Percentiles rank a stretch among this genome's conserved stretches.
Evolutionary conservation across 35 echinoderm and acorn worm genomes (phyloP).

Genomic region (Stichopus chloronotus): DNA sequence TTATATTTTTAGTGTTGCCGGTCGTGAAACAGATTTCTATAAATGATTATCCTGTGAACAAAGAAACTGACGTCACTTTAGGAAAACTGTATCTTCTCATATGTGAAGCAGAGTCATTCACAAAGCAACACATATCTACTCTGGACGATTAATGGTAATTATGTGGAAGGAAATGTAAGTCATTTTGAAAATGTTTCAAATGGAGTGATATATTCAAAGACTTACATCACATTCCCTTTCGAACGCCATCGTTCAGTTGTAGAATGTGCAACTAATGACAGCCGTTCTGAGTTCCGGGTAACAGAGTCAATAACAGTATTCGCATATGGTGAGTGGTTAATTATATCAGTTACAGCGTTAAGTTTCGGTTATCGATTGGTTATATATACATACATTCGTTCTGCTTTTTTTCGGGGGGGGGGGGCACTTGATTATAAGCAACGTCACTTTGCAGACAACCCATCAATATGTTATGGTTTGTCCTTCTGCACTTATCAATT

Average conservation of each 20-base stretch:
- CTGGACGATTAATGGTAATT: background rate
- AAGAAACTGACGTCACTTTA: background rate
- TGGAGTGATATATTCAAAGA: background rate
- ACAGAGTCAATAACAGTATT: background rate
- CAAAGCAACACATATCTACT: background rate
- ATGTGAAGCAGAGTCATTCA: background rate
- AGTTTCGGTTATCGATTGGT: no score
- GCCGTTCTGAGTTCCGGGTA: background rate
- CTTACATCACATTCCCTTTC: background rate
- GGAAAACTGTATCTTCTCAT: background rate
- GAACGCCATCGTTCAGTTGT: background rate
- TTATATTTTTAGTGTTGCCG: no score
- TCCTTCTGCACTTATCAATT: no score
- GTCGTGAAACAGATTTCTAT: background rate
- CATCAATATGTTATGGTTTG: no score
- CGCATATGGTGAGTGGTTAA: background rate
- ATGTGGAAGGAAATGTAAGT: background rate
- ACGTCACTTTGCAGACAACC: no score
- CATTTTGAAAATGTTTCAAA: background rate
- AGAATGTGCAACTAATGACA: background rate
- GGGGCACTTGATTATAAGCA: no score
- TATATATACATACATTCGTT: no score
- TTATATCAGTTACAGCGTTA: no score
- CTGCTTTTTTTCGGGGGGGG: no score
- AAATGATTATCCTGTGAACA: background rate